Conservation (phyloP, 2,888 invertebrate species). For the Trichopoda pennipes region DNA sequence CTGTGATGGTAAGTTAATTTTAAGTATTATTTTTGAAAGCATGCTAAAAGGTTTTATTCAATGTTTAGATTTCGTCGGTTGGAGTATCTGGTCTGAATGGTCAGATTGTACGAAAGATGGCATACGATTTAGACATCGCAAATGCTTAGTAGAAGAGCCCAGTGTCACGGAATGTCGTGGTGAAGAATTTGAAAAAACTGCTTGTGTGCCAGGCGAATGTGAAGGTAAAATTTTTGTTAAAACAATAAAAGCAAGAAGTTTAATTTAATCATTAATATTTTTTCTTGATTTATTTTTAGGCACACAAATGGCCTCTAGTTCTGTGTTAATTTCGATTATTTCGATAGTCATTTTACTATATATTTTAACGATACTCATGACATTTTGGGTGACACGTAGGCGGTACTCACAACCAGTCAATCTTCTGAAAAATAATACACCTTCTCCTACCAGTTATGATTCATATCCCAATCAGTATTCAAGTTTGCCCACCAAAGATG, state of each 20-base stretch:
- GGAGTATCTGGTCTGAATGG: slow-evolving; percentile 90
- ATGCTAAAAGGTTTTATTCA: slow-evolving; percentile 62
- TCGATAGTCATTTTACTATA: slow-evolving; percentile 81
- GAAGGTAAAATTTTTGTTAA: slow-evolving; percentile 71
- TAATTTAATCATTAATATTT: background rate
- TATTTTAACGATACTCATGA: slow-evolving; percentile 80
- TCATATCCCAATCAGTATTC: slow-evolving; percentile 92
- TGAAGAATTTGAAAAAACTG: slow-evolving; percentile 85
- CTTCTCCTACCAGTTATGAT: slow-evolving; percentile 89
- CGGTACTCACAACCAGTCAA: slow-evolving; percentile 77
- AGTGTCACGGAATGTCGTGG: slow-evolving; percentile 86
- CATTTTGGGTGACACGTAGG: slow-evolving; percentile 80
- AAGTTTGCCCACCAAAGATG: slow-evolving; percentile 90
- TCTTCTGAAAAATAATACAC: slow-evolving; percentile 82
- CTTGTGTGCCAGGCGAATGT: slow-evolving; percentile 82
- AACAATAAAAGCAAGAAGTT: background rate
- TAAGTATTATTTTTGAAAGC: background rate
- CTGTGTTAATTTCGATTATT: slow-evolving; percentile 77
- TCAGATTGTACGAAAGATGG: slow-evolving; percentile 85
- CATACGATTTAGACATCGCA: slow-evolving; percentile 86
- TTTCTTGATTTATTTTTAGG: slow-evolving; percentile 69
- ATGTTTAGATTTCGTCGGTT: slow-evolving; percentile 84
- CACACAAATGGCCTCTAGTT: slow-evolving; percentile 74
- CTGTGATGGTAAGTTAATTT: slow-evolving; percentile 83
- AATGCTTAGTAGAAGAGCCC: slow-evolving; percentile 83